These are phyloP conservation scores for Pachypsylla venusta DNA, from an alignment of 1,140 invertebrate genomes.

Conservation along the genomic window DNA sequence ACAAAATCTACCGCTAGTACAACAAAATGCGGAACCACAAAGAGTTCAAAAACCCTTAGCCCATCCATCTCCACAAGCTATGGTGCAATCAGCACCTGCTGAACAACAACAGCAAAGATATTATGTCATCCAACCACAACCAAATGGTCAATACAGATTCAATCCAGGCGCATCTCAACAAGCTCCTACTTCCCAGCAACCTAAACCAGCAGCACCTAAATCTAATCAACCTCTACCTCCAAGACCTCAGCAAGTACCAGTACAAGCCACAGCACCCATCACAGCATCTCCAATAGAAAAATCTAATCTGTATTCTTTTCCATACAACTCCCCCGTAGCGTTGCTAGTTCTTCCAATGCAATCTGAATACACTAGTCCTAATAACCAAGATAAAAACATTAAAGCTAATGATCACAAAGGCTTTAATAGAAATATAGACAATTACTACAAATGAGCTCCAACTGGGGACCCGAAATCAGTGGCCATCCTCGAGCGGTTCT, in stretches of 20 bases:
- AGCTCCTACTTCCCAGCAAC: background rate
- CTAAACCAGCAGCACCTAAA: background rate
- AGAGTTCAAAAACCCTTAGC: background rate
- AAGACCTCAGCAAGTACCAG: background rate
- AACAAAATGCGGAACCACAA: background rate
- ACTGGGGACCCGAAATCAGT: too few species aligned
- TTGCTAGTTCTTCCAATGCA: background rate
- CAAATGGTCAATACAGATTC: background rate
- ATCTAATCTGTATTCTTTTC: background rate
- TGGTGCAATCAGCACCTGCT: background rate
- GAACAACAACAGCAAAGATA: background rate
- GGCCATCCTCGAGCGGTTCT: too few species aligned
- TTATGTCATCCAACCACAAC: background rate
- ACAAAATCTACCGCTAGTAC: background rate
- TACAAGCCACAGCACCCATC: background rate
- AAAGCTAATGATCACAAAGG: background rate
- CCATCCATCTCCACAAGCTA: background rate
- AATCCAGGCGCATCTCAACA: background rate
- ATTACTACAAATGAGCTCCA: too few species aligned
- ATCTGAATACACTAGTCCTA: background rate
- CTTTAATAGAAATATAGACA: background rate
- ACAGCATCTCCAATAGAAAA: background rate
- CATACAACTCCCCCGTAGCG: constrained; percentile 2
- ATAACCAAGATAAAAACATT: too few species aligned
- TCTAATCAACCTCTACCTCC: too few species aligned